Conservation (phyloP, 2,797 vertebrate species). For the Acanthis flammea region DNA sequence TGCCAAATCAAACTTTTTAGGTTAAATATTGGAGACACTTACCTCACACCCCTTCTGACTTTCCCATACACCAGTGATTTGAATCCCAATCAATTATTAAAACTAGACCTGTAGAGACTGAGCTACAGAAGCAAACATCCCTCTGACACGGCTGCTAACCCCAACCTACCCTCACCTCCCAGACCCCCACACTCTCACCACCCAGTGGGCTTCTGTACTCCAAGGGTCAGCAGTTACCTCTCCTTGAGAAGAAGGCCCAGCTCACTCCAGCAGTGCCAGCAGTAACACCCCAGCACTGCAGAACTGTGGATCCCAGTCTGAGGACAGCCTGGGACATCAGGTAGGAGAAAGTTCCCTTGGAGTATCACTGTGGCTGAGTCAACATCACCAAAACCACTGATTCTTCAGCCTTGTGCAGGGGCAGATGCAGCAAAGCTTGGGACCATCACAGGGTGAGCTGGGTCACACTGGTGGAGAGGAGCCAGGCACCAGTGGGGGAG, state of each 20-base stretch:
- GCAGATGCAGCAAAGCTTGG: background rate
- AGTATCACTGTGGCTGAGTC: background rate
- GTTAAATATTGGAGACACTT: background rate
- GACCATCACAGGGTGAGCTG: background rate
- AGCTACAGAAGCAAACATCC: background rate
- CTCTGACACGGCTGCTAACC: background rate
- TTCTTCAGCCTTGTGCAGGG: rapidly evolving
- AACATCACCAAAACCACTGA: background rate
- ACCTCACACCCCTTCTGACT: background rate
- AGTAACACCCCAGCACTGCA: background rate
- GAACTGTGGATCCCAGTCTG: background rate
- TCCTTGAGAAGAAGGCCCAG: no score
- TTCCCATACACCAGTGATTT: background rate
- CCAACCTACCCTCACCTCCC: background rate
- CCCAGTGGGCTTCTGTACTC: rapidly evolving
- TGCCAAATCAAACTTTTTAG: background rate
- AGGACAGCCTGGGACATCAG: background rate
- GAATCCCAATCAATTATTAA: background rate
- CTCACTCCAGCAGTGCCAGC: no score
- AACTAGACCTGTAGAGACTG: rapidly evolving
- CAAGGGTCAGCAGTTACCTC: background rate
- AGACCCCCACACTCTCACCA: background rate
- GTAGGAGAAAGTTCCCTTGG: background rate
- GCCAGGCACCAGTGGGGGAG: rapidly evolving
- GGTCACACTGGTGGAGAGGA: background rate